Percentiles rank a stretch among this genome's conserved stretches.
These are phyloP conservation scores for Lypha dubia DNA, from an alignment of 2,888 invertebrate genomes.

Conservation along the genomic window DNA sequence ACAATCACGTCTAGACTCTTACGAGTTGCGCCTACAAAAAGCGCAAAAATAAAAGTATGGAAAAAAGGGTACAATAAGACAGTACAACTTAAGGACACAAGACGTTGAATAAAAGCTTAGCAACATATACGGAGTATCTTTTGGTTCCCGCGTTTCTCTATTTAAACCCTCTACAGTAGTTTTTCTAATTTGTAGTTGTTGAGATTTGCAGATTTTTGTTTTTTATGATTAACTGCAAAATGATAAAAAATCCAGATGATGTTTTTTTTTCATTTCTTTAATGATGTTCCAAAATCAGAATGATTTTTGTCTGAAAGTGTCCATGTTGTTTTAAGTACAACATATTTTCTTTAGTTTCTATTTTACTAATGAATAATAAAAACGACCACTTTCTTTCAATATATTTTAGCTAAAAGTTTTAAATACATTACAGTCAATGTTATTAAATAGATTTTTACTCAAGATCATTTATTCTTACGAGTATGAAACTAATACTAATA, in stretches of 20 bases:
- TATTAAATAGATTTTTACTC: too few relatives aligned
- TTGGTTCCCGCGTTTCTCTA: slow-evolving; percentile 29
- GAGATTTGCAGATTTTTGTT: slow-evolving; percentile 38
- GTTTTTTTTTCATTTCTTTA: slow-evolving; percentile 41
- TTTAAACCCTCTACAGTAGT: slow-evolving; percentile 38
- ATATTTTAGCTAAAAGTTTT: too few relatives aligned
- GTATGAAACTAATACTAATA: too few relatives aligned
- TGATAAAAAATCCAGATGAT: slow-evolving; percentile 40
- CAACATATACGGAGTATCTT: slow-evolving; percentile 44
- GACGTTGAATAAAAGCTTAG: slow-evolving; percentile 57
- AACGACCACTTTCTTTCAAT: neutral
- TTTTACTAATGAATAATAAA: slow-evolving; percentile 40
- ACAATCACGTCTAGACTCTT: slow-evolving; percentile 82
- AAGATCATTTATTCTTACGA: too few relatives aligned
- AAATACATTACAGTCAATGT: too few relatives aligned
- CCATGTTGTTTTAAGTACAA: slow-evolving; percentile 1
- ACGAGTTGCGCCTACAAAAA: slow-evolving; percentile 80
- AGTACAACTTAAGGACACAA: slow-evolving; percentile 34
- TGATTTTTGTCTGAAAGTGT: slow-evolving; percentile 28
- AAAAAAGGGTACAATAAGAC: slow-evolving; percentile 53
- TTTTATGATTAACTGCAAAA: neutral
- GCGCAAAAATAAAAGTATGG: slow-evolving; percentile 9
- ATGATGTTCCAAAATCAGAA: slow-evolving; percentile 59
- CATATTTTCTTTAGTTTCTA: slow-evolving; percentile 24
- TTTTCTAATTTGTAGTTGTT: slow-evolving; percentile 21